Evolutionary conservation across 2,113 vertebrate genomes (phyloP), one percentile per base, ranked within the genome.

Genomic region (Elachura formosa): DNA sequence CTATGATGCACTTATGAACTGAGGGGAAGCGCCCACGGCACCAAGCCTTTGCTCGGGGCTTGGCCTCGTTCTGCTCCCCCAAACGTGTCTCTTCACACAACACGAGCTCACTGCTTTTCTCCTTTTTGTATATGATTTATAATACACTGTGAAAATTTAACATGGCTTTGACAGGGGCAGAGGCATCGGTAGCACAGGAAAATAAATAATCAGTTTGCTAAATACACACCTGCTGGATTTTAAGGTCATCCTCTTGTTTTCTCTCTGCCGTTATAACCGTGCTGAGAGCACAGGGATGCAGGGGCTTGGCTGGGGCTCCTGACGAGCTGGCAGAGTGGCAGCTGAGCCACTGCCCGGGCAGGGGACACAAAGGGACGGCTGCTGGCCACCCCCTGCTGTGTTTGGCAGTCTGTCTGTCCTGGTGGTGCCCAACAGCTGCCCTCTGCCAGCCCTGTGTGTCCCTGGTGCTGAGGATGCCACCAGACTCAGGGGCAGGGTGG

Each of bases 1-100:
- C 98, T 84, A 98, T 99, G 98, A 98, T 99, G 92, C 98, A 99
- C 97, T 97, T 96, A 41, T 99, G 95, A 98, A 96, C 89, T 78
- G 94, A 95, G 90, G 83, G 52, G 90, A 14, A 63, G 26, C 4
- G 45, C 78, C 34, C 3, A 12, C n/a, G 5, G 15, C 68, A 41
- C 84, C 10, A 0, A 85, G 73, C 77, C 11, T 26, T 51, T 58
- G 48, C 92, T 58, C 34, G 12, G 8, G 64, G 45, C 52, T 16
- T 6, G 52, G 6, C 15, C 25, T 24, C 4, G 1, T 31, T 22
- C 11, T 41, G 29, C 25, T 46, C n/a, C 31, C 55, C 64, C 61
- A 7, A 79, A 75, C 7, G 2, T 17, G 46, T 59, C 63, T 84
- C 87, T 40, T 33, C 81, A 63, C 69, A 41, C 71, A 16, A 71